Evolutionary conservation across 2,113 vertebrate genomes (phyloP), one percentile per base, ranked within the genome.

Genomic region (Vidua chalybeata): DNA sequence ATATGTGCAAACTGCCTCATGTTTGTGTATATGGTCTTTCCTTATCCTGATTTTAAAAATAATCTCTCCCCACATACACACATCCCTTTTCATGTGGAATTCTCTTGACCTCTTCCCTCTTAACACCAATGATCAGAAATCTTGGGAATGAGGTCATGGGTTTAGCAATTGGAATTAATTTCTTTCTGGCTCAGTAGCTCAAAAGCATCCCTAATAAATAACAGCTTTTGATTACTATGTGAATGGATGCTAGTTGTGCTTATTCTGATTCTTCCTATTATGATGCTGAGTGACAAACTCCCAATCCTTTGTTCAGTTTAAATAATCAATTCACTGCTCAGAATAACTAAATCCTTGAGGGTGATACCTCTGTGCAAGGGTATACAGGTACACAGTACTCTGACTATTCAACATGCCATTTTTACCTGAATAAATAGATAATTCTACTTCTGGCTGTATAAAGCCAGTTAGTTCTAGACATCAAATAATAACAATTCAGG

Each of bases 221-320:
- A 58, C 12, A 62, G 18, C 9, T 74, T 86, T 86, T 22, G 8
- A 55, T 79, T 83, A 45, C 33, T 73, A 8, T 3, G 1, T 48
- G 28, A 80, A 28, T 26, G n/a, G 41, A 28, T 9, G 5, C 3
- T 49, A 41, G 17, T 46, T n/a, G 31, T 69, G 58, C 39, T 63
- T 52, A 62, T 11, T 89, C 54, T 77, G n/a, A 58, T 54, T 77
- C 18, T 77, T 84, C 23, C 27, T 33, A 5, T 79, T 19, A 31
- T 58, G 31, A 69, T 7, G 5, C 15, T 71, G 4, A 54, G 41
- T 0, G 0, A 55, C 31, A 87, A 56, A 43, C 3, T 71, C 7
- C 6, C 15, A 27, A 15, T 46, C 19, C n/a, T 64, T 73, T 64
- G 4, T 52, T 61, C 43, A n/a, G 12, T 84, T 76, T 41, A 84